A percentile compares a stretch with the other conserved stretches of the same genome.
phyloP scores from a whole-genome alignment of 2,113 vertebrate genomes.

The Hydropotes inermis region DNA sequence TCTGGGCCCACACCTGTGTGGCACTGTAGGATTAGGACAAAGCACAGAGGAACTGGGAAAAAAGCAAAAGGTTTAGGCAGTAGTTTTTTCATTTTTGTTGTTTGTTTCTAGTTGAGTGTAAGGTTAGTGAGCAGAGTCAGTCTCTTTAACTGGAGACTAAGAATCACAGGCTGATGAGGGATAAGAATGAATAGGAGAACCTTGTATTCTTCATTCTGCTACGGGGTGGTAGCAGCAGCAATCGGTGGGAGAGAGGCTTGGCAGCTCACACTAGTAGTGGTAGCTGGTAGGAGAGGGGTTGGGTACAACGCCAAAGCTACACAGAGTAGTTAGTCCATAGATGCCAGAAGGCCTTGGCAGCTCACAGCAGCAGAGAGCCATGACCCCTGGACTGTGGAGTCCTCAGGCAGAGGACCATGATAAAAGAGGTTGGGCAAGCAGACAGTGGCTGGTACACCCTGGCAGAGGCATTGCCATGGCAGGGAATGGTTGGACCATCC shows the following conservation, averaged over 20 bases:
- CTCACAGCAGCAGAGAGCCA: neutral
- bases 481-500: neutral
- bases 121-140: neutral
- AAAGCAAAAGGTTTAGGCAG: neutral
- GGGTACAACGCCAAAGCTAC: neutral
- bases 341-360: neutral
- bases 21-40: neutral
- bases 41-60: neutral
- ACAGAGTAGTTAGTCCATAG: neutral
- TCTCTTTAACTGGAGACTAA: neutral
- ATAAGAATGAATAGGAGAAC: neutral
- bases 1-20: neutral
- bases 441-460: neutral
- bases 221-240: neutral
- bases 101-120: constrained; percentile 19
- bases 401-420: neutral
- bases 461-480: neutral
- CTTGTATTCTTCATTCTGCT: neutral
- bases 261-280: neutral
- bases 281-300: neutral
- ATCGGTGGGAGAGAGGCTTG: neutral
- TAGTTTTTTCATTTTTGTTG: neutral
- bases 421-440: neutral
- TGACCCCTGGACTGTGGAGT: neutral
- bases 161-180: neutral